A percentile compares a stretch with the other conserved stretches of the same genome.
phyloP scores from a whole-genome alignment of 92 coral and sea anemone genomes.

The Plumapathes pennacea region DNA sequence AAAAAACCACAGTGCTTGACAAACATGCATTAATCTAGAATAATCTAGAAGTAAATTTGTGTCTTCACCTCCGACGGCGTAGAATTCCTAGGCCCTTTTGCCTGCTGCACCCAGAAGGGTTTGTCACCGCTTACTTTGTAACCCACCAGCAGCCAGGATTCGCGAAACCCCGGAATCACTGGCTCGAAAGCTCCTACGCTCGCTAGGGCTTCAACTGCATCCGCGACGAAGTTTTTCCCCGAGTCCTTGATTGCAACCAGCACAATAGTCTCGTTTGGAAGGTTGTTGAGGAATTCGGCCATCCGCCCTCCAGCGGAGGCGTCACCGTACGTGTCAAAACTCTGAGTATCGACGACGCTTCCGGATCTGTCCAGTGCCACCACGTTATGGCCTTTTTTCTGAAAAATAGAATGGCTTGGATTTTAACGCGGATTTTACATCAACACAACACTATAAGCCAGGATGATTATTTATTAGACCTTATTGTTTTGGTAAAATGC shows the following conservation, averaged over 20 bases:
- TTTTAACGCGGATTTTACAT: too few relatives aligned
- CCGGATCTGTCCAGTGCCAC: conserved; percentile 48
- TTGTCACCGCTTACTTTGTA: conserved; percentile 62
- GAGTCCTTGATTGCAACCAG: conserved; percentile 46
- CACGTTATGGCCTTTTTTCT: conserved; percentile 71
- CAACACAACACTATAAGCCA: too few relatives aligned
- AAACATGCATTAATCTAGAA: too few relatives aligned
- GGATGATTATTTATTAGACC: too few relatives aligned
- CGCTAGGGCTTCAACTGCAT: conserved; percentile 35
- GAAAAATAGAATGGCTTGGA: too few relatives aligned
- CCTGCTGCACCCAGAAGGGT: conserved; percentile 66
- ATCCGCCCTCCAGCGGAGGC: conserved; percentile 26
- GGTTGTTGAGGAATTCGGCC: conserved; percentile 34
- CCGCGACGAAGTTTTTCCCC: conserved; percentile 8
- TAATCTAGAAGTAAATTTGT: too few relatives aligned
- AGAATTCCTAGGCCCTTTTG: too few relatives aligned
- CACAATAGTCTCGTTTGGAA: conserved; percentile 38
- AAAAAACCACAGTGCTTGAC: too few relatives aligned
- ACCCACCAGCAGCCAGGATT: conserved; percentile 60
- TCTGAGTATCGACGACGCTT: conserved; percentile 2
- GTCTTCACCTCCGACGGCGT: too few relatives aligned
- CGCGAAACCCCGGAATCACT: conserved; percentile 31
- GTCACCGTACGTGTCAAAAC: conserved; percentile 54
- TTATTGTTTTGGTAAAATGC: too few relatives aligned
- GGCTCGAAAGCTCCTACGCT: conserved; percentile 52